A percentile compares a stretch with the other conserved stretches of the same genome.
These are phyloP conservation scores for Cyclophora albipunctata DNA, from an alignment of 2,888 invertebrate genomes.

Conservation along the genomic window DNA sequence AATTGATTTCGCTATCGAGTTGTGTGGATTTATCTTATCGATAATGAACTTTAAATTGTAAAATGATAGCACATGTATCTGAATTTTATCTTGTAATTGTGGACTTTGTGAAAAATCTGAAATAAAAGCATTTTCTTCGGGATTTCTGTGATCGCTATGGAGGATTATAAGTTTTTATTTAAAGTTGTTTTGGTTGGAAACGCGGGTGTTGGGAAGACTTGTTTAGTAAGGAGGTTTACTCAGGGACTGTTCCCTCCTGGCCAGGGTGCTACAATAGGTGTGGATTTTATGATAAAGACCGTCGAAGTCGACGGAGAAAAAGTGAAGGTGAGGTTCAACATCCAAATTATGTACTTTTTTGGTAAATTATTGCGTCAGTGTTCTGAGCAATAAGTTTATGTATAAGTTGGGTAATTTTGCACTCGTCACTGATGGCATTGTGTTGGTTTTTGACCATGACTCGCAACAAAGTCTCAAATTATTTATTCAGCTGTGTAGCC, in stretches of 20 bases:
- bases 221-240: constrained; percentile 96
- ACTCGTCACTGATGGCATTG: too few species aligned
- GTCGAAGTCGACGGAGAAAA: constrained; percentile 97
- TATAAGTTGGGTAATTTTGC: constrained; percentile 3
- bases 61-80: constrained; percentile 40
- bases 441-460: too few species aligned
- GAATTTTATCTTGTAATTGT: constrained; percentile 23
- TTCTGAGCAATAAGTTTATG: constrained; percentile 14
- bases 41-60: constrained; percentile 45
- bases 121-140: constrained; percentile 20
- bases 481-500: too few species aligned
- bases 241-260: constrained; percentile 98
- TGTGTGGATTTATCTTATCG: constrained; percentile 40
- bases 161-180: constrained; percentile 99
- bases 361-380: constrained; percentile 38
- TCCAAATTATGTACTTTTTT: constrained; percentile 21
- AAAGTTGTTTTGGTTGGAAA: constrained; percentile 99
- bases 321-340: constrained; percentile 82
- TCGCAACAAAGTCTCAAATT: too few species aligned
- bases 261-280: constrained; percentile 98
- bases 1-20: constrained; percentile 8
- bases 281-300: constrained; percentile 99
- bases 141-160: constrained; percentile 78
- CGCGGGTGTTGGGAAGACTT: constrained; percentile 98
- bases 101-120: constrained; percentile 6